Base-by-base conservation (phyloP, 2,797 vertebrate genomes). In the Acanthis flammea region DNA sequence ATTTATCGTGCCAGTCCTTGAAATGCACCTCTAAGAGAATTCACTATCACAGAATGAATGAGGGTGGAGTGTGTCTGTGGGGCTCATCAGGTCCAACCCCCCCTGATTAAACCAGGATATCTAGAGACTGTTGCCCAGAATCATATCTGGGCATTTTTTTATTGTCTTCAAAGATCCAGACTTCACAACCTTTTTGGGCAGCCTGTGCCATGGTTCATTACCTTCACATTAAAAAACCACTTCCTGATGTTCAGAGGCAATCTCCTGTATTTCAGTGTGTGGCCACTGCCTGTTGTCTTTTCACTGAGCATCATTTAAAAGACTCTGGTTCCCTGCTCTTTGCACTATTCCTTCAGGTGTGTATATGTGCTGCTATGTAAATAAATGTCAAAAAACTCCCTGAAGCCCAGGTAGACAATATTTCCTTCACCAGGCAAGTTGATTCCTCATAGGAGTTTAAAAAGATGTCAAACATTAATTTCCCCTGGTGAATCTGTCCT, bases 131-230 rank as follows among this genome's bases (percentile, higher is more conserved):
- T 60, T 73, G 5, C 6, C 23, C 10, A 25, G n/a, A 16, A 41
- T 27, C 0, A 0, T 42, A 14, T 37, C 18, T 62, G 9, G 17
- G 13, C 1, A 4, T 0, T 24, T 30, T 92, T 89, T 53, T 39
- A 18, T 12, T 18, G 7, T 54, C 16, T 67, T 47, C 28, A 55
- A 33, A 13, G 14, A 65, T 2, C n/a, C 17, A 58, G 8, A 45
- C 8, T 71, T 24, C 19, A 48, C 17, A 81, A 14, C 2, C 0
- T 48, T 42, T 22, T 12, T 41, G 9, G 14, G 11, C 25, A 77
- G 19, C 5, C 15, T 50, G 13, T 58, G 48, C 10, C 24, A 23
- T 6, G 3, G 18, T 14, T 82, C 7, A 19, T 24, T 50, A 42
- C 16, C 4, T 2, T 37, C 9, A 37, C 4, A 42, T 19, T 54